These are phyloP conservation scores for Archips crataeganus DNA, from an alignment of 2,888 invertebrate genomes.

Conservation along the genomic window DNA sequence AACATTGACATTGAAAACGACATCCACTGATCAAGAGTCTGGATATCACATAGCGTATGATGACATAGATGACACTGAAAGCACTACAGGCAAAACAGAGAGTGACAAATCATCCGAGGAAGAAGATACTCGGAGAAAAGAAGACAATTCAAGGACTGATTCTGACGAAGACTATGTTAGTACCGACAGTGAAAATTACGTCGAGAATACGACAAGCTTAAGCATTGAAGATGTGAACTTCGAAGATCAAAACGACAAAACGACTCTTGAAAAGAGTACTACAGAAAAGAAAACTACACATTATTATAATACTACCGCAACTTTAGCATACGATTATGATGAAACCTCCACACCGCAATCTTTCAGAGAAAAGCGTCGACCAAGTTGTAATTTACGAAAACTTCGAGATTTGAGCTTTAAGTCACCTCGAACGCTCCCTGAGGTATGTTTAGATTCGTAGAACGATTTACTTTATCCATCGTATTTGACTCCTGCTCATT, in stretches of 20 bases:
- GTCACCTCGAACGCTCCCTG: conserved; percentile 69
- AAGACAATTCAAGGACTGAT: conserved; percentile 44
- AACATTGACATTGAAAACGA: conserved; percentile 40
- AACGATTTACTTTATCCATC: neutral
- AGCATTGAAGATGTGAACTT: neutral
- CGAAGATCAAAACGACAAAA: neutral
- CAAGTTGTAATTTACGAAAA: conserved; percentile 65
- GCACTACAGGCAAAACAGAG: conserved; percentile 39
- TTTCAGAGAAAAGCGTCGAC: conserved; percentile 47
- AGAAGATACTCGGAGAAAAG: conserved; percentile 47
- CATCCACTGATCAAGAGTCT: conserved; percentile 56
- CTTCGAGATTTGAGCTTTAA: conserved; percentile 67
- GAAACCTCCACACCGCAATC: conserved; percentile 6
- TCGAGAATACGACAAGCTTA: conserved; percentile 46
- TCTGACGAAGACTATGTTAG: neutral
- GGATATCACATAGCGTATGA: conserved; percentile 65
- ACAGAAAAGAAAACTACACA: neutral
- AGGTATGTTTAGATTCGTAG: conserved; percentile 56
- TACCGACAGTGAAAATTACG: conserved; percentile 50
- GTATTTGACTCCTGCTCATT: too few relatives aligned
- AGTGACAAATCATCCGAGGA: conserved; percentile 6
- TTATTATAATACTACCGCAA: neutral
- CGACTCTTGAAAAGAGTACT: conserved; percentile 18
- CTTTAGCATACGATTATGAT: neutral
- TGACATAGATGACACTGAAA: conserved; percentile 60